Conservation (phyloP, 1,140 invertebrate genomes). For the Drosophila bocki region DNA sequence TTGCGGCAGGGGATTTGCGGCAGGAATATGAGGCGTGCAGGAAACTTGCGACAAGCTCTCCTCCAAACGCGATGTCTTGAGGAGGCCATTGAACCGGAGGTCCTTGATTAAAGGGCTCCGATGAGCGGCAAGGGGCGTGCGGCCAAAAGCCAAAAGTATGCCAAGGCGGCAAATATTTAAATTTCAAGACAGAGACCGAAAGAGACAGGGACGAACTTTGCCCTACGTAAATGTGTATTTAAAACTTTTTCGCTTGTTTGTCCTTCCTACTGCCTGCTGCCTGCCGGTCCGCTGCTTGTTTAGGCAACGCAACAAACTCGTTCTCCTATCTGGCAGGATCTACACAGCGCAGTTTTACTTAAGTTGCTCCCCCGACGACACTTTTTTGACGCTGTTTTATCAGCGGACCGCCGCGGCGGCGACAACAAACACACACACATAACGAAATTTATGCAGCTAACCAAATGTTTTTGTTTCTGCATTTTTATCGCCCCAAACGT, state of each 20-base stretch:
- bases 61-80: slow-evolving; percentile 21
- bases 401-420: slow-evolving; percentile 51
- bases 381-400: slow-evolving; percentile 75
- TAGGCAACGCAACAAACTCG: slow-evolving; percentile 32
- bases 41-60: slow-evolving; percentile 25
- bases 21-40: slow-evolving; percentile 53
- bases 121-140: background rate
- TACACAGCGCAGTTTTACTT: slow-evolving; percentile 47
- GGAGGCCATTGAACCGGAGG: slow-evolving; percentile 64
- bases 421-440: slow-evolving; percentile 18
- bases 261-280: slow-evolving; percentile 13
- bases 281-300: slow-evolving; percentile 30
- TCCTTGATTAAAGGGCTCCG: slow-evolving; percentile 6
- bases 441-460: slow-evolving; percentile 79
- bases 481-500: slow-evolving; percentile 71
- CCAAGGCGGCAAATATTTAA: slow-evolving; percentile 44
- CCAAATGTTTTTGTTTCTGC: slow-evolving; percentile 73
- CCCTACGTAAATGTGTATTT: slow-evolving; percentile 49
- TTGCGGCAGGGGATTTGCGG: slow-evolving; percentile 23
- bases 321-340: slow-evolving; percentile 25
- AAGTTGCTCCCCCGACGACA: slow-evolving; percentile 78
- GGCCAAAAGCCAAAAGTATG: slow-evolving; percentile 28
- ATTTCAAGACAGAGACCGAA: slow-evolving; percentile 8
- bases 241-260: slow-evolving; percentile 47
- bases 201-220: slow-evolving; percentile 17